Evolutionary conservation across 2,888 invertebrate genomes (phyloP).

Genomic region (Ochlodes sylvanus): DNA sequence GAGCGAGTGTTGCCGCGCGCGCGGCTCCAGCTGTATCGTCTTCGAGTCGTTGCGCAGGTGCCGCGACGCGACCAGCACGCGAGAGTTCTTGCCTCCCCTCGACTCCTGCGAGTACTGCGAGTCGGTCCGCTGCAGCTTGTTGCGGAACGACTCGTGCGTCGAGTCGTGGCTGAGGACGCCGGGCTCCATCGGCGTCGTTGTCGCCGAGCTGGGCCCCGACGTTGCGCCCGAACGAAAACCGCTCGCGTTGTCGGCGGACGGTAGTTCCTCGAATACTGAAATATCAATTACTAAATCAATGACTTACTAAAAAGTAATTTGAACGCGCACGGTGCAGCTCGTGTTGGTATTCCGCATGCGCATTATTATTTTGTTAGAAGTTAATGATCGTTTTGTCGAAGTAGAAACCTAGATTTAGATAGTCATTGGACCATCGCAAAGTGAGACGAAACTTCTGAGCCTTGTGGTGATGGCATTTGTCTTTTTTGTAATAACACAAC

Average conservation of each 20-base stretch:
- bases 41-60: slow-evolving; percentile 87
- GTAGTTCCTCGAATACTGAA: slow-evolving; percentile 91
- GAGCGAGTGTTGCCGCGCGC: slow-evolving; percentile 74
- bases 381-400: too few relatives aligned
- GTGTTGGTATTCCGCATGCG: too few relatives aligned
- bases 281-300: neutral
- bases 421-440: too few relatives aligned
- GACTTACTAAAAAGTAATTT: neutral
- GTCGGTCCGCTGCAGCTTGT: slow-evolving; percentile 70
- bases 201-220: slow-evolving; percentile 72
- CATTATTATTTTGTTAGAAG: too few relatives aligned
- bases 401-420: too few relatives aligned
- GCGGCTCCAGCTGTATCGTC: slow-evolving; percentile 86
- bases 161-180: slow-evolving; percentile 36
- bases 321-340: too few relatives aligned
- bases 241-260: slow-evolving; percentile 82
- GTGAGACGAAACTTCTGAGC: too few relatives aligned
- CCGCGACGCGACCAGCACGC: slow-evolving; percentile 80
- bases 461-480: too few relatives aligned
- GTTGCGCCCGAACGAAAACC: slow-evolving; percentile 73
- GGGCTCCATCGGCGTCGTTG: slow-evolving; percentile 66
- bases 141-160: slow-evolving; percentile 44
- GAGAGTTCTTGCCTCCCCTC: slow-evolving; percentile 58
- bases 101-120: slow-evolving; percentile 74
- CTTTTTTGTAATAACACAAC: too few relatives aligned